Base-by-base conservation (phyloP, 1,140 invertebrate species). In the Potamilus streckersoni region DNA sequence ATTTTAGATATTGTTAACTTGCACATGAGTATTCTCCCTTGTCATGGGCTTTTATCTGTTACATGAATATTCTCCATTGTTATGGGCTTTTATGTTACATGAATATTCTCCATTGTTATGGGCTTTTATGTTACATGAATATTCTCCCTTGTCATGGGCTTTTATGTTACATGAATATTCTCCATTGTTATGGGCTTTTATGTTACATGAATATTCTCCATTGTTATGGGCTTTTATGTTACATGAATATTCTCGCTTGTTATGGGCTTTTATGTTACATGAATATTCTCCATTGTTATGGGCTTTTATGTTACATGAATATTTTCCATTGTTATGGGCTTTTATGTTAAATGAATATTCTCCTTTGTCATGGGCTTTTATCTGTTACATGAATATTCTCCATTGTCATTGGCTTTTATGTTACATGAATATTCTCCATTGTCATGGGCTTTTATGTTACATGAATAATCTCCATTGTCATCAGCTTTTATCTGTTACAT, bases 311-410 rank as follows among this genome's bases (percentile, higher is more conserved):
- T 81, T 79, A 6, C 93, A 99, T n/a, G n/a, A n/a, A n/a, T n/a
- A n/a, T n/a, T n/a, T n/a, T n/a, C n/a, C n/a, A n/a, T n/a, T n/a
- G n/a, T n/a, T n/a, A n/a, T n/a, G n/a, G n/a, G n/a, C n/a, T n/a
- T n/a, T n/a, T n/a, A n/a, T n/a, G n/a, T n/a, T n/a, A 49, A 4
- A 49, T 49, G 38, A 49, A 49, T 49, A 49, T 49, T 11, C 38
- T 49, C 31, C n/a, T 20, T 3, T 56, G 31, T 68, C 56, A 58
- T 69, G 13, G 67, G 17, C 62, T 38, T 72, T 69, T 75, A 74
- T n/a, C n/a, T 55, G 38, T 81, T 79, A 6, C 93, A 99, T 93
- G 98, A 99, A 23, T 23, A 23, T 23, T 23, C 23, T 23, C 31
- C n/a, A 49, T 4, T 56, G 31, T 68, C 56, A 58, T 69, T 5